A percentile compares a stretch with the other conserved stretches of the same genome.
Conservation (phyloP, 2,797 vertebrate species). For the Lutjanus argentimaculatus region DNA sequence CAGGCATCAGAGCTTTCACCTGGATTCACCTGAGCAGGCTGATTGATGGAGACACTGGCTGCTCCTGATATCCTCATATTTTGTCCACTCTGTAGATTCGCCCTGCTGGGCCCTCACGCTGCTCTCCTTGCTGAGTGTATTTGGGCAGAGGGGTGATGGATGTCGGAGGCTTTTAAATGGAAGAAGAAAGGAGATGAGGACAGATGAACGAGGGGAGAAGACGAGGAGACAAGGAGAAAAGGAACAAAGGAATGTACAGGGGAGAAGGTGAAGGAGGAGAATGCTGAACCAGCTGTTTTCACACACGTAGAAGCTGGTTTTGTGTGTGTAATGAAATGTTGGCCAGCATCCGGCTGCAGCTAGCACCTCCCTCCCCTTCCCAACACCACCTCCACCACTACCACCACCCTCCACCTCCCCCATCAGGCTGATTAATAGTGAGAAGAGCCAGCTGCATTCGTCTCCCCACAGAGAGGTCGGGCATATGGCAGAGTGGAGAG, state of each 20-base stretch:
- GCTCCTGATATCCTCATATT: conserved; percentile 74
- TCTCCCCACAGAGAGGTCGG: conserved; percentile 82
- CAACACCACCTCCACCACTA: conserved; percentile 34
- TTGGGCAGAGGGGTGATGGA: conserved; percentile 71
- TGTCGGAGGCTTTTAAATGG: conserved; percentile 66
- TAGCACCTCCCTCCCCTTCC: conserved; percentile 37
- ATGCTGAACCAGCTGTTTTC: conserved; percentile 72
- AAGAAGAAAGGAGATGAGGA: conserved; percentile 59
- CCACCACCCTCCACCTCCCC: conserved; percentile 52
- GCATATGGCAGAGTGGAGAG: conserved; percentile 84
- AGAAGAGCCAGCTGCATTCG: conserved; percentile 82
- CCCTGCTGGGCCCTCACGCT: conserved; percentile 51
- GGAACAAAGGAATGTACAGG: conserved; percentile 40
- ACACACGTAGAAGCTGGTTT: conserved; percentile 41
- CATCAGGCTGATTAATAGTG: conserved; percentile 83
- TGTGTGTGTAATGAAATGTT: conserved; percentile 50
- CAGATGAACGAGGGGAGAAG: conserved; percentile 46
- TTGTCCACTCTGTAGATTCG: conserved; percentile 61
- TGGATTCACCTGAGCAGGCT: conserved; percentile 71
- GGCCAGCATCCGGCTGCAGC: conserved; percentile 61
- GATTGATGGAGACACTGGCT: conserved; percentile 73
- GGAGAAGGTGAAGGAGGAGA: conserved; percentile 56
- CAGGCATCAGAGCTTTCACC: conserved; percentile 65
- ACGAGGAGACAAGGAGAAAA: conserved; percentile 44
- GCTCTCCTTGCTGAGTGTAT: conserved; percentile 57